Base-by-base conservation (phyloP, 1,140 invertebrate species). In the Ostrea edulis region DNA sequence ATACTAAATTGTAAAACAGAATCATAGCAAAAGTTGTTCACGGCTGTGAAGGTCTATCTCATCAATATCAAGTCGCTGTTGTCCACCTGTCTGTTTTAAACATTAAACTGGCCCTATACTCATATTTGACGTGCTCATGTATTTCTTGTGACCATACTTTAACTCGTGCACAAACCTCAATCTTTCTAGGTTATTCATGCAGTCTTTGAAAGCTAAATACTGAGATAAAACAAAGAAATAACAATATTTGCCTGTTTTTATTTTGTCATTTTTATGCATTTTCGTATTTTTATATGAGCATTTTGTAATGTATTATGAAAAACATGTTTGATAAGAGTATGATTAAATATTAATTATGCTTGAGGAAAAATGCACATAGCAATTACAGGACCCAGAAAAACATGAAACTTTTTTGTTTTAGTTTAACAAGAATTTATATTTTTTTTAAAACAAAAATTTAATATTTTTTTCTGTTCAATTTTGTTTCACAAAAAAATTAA, bases 251-350 rank as follows among this genome's bases (percentile, higher is more conserved):
- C 25, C 68, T 29, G 68, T 77, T 77, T 77, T 77, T 77, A 77
- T 77, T 77, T 77, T 14, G 29, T 77, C 25, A 77, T 77, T 77
- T 71, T 77, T 77, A 68, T 77, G 68, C 68, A 77, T 77, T 77
- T 77, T 77, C 68, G 11, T 77, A 25, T 77, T 77, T 77, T 77
- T 77, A 35, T 77, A 77, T 77, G 22, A 77, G 68, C 68, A 77
- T 77, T 77, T 77, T 35, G 29, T 77, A 77, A 25, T 77, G 25
- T 77, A 77, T 29, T 29, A 77, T 77, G 68, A 77, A 77, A 9
- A 77, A 29, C 22, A 77, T 77, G 68, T 77, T 29, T 29, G 14
- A 77, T 77, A 25, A 77, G 3, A 9, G 14, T 29, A 77, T 77
- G 68, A 77, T 77, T 11, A 35, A 77, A 77, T 17, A 29, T 8